Percentiles rank a stretch among this genome's conserved stretches.
Conservation (phyloP, 2,113 vertebrate species). For the Isichthys henryi region DNA sequence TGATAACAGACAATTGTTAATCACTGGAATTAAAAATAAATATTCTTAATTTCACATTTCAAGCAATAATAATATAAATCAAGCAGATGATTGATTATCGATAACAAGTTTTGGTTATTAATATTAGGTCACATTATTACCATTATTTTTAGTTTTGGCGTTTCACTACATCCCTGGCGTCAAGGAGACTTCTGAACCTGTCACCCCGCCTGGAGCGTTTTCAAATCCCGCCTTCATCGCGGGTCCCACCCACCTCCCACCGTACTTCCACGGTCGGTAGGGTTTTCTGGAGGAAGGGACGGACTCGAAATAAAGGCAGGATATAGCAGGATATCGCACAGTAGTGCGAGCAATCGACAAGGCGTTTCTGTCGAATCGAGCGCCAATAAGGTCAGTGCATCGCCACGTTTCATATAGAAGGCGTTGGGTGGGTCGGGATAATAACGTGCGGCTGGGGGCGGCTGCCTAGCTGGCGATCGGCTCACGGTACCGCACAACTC, state of each 20-base stretch:
- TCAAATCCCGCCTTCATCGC: slow-evolving; percentile 2
- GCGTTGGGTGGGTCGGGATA: neutral
- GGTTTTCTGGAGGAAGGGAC: slow-evolving; percentile 19
- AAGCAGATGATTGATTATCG: neutral
- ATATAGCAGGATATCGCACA: neutral
- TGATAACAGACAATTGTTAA: neutral
- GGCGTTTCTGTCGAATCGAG: neutral
- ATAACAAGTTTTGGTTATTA: neutral
- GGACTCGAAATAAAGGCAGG: neutral
- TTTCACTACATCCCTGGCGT: neutral
- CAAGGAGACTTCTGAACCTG: slow-evolving; percentile 1
- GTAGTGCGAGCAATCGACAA: neutral
- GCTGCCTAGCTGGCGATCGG: neutral
- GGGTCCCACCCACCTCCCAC: slow-evolving; percentile 9
- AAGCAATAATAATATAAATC: neutral
- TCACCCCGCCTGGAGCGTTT: neutral
- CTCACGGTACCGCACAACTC: slow-evolving; percentile 5
- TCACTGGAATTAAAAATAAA: neutral
- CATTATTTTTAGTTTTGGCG: neutral
- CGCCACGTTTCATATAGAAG: neutral
- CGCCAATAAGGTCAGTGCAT: neutral
- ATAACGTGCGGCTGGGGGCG: neutral
- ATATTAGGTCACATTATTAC: neutral
- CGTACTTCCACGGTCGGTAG: neutral
- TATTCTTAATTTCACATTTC: neutral